A percentile compares a stretch with the other conserved stretches of the same genome.
These are phyloP conservation scores for Andricus quercusramuli DNA, from an alignment of 2,888 invertebrate species.

Conservation along the genomic window DNA sequence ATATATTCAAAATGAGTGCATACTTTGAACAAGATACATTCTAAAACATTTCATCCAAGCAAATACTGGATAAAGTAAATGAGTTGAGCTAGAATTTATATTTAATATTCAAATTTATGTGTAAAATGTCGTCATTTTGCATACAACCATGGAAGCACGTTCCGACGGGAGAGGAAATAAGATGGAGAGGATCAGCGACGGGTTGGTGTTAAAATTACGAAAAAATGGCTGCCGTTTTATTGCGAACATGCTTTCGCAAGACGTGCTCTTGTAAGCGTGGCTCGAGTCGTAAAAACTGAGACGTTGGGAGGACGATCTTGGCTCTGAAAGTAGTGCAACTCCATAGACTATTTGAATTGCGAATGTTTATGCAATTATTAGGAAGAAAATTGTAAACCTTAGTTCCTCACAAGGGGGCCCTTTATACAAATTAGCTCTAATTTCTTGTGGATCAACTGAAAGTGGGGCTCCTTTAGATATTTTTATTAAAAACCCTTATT, in stretches of 20 bases:
- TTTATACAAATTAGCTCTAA: too few relatives aligned
- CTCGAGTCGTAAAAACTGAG: slow-evolving; percentile 32
- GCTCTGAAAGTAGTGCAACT: slow-evolving; percentile 28
- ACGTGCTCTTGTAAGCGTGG: slow-evolving; percentile 36
- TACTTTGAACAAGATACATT: too few relatives aligned
- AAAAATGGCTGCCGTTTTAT: slow-evolving; percentile 36
- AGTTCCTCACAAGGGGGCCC: neutral
- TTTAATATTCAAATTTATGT: neutral
- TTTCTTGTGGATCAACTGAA: too few relatives aligned
- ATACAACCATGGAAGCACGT: slow-evolving; percentile 24
- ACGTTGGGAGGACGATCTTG: slow-evolving; percentile 13
- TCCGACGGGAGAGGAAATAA: slow-evolving; percentile 10
- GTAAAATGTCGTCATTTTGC: neutral
- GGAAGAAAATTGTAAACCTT: neutral
- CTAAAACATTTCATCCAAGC: neutral
- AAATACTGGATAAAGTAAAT: neutral
- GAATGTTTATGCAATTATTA: neutral
- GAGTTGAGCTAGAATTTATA: neutral
- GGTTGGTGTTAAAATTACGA: slow-evolving; percentile 28
- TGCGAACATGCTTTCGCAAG: slow-evolving; percentile 34
- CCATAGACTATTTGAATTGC: slow-evolving; percentile 10
- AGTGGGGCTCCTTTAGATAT: too few relatives aligned
- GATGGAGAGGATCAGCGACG: neutral
- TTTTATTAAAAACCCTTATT: too few relatives aligned
- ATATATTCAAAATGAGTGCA: neutral